Evolutionary conservation across 2,113 vertebrate genomes (phyloP).

Genomic region (Lates calcarifer): DNA sequence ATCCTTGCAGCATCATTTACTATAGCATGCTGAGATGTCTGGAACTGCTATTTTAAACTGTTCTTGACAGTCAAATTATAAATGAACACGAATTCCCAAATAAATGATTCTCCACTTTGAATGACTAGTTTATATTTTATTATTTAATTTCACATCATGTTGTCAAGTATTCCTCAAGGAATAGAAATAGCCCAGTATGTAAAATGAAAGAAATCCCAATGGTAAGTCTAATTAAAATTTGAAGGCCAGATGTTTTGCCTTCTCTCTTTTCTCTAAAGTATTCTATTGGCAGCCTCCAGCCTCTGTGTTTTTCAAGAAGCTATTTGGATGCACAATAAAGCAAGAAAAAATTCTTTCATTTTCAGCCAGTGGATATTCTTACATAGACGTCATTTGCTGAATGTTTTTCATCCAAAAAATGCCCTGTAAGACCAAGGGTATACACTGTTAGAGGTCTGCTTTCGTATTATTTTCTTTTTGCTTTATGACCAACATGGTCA

Average conservation of each 20-base stretch:
- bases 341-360: conserved; percentile 77
- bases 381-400: conserved; percentile 63
- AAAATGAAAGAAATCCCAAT: conserved; percentile 80
- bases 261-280: conserved; percentile 76
- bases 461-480: conserved; percentile 19
- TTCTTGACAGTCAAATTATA: conserved; percentile 18
- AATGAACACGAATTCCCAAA: conserved; percentile 25
- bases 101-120: conserved; percentile 37
- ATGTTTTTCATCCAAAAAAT: conserved; percentile 48
- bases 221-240: conserved; percentile 85
- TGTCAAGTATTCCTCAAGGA: conserved; percentile 76
- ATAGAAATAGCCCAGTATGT: conserved; percentile 57
- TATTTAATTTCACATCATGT: conserved; percentile 54
- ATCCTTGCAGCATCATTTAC: neutral
- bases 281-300: conserved; percentile 76
- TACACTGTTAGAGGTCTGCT: conserved; percentile 33
- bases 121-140: conserved; percentile 41
- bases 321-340: conserved; percentile 85
- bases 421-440: conserved; percentile 22
- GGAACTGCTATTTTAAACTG: neutral
- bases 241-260: conserved; percentile 85
- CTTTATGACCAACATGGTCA: conserved; percentile 37
- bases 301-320: conserved; percentile 76
- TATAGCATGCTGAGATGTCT: conserved; percentile 2
- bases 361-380: conserved; percentile 75